Base-by-base conservation (phyloP, 2,888 invertebrate genomes). In the Epistrophe eligans region DNA sequence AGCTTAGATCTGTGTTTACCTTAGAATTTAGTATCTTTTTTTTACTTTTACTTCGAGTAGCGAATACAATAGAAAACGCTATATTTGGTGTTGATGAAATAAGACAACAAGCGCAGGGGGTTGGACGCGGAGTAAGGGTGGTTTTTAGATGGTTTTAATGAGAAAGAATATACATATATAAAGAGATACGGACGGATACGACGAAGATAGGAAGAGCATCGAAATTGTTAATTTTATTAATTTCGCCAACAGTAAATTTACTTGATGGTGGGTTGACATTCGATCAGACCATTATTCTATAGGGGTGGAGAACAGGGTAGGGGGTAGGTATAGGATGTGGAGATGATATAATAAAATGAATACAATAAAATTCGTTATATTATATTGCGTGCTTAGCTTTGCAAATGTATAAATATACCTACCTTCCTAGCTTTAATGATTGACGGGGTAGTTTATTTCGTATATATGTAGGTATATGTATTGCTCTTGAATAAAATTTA, bases 191-290 rank as follows among this genome's bases (percentile, higher is more conserved):
- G 15, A 40, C 13, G 15, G 13, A 45, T 45, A n/a, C n/a, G 45
- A 17, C 35, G 35, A 38, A 11, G 5, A 40, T 13, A 2, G 38
- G 48, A 67, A 38, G 19, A 52, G 38, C 52, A 79, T 60, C 50
- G 57, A 73, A 72, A 74, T 57, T 67, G 28, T 48, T 62, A 52
- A 45, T 73, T 62, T 79, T 62, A 55, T 67, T 73, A 72, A 79
- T 55, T 83, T 62, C 48, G 28, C 58, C 4, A 64, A 17, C 17
- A 64, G 43, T 13, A 62, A 43, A 43, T 9, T 15, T 62, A 15
- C 15, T 4, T 15, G n/a, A n/a, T 76, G 35, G 15, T n/a, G 52
- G 28, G 52, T 15, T 64, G 38, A 50, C 32, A 77, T 67, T 32
- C 45, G 77, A 62, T 62, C 43, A 24, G n/a, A 17, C 24, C 24